Evolutionary conservation across 2,113 vertebrate genomes (phyloP).

Genomic region (Cheirogaleus medius): DNA sequence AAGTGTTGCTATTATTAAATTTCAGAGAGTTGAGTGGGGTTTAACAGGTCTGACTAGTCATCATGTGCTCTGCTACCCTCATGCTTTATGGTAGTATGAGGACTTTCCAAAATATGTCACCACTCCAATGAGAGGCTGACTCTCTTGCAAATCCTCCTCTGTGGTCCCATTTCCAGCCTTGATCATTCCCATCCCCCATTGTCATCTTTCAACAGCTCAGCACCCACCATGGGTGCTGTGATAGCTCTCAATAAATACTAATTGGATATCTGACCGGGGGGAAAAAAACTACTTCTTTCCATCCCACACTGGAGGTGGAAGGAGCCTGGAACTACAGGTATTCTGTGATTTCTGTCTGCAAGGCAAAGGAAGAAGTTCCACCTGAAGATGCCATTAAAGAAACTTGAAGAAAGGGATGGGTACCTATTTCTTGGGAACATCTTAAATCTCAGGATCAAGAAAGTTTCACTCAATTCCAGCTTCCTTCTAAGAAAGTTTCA

Average conservation of each 20-base stretch:
- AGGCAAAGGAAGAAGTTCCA: background rate
- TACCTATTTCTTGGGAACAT: background rate
- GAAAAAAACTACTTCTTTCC: background rate
- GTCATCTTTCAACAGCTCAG: background rate
- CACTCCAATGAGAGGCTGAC: background rate
- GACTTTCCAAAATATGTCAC: background rate
- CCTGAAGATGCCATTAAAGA: background rate
- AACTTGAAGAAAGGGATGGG: background rate
- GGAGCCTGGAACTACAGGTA: background rate
- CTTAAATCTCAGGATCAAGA: background rate
- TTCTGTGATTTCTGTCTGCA: background rate
- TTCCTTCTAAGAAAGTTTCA: slow-evolving; percentile 33
- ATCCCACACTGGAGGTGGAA: background rate
- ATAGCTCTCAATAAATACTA: background rate
- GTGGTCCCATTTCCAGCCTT: background rate
- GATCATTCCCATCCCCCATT: background rate
- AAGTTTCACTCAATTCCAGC: background rate
- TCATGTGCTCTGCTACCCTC: background rate
- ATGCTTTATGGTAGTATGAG: background rate
- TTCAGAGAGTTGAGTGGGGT: background rate
- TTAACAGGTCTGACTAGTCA: background rate
- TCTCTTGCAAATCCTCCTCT: background rate
- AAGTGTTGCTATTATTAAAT: background rate
- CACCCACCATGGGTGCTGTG: no score
- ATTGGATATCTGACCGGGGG: background rate